phyloP scores from a whole-genome alignment of 92 coral and sea anemone genomes.

The Phenganax subtilis region DNA sequence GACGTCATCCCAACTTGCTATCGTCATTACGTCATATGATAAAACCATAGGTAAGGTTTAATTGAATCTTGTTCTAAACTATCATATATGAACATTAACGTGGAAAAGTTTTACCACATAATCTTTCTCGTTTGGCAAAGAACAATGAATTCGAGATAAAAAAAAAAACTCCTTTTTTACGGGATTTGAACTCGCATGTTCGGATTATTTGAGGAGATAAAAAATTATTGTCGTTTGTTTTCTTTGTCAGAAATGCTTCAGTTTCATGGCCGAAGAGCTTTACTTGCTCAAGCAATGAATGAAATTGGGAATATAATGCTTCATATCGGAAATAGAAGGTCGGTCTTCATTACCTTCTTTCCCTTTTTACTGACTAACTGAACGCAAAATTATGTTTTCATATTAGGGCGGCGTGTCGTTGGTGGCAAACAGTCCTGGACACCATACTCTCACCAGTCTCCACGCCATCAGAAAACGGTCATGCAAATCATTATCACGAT shows the following conservation, averaged over 20 bases:
- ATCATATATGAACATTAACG: background rate
- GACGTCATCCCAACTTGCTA: conserved; percentile 81
- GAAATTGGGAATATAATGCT: conserved; percentile 94
- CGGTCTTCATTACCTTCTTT: background rate
- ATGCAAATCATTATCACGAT: conserved; percentile 39
- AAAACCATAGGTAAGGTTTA: conserved; percentile 77
- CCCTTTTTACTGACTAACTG: background rate
- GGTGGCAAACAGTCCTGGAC: conserved; percentile 98
- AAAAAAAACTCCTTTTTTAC: too few species aligned
- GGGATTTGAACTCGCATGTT: background rate
- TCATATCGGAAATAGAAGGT: conserved; percentile 94
- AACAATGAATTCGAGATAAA: too few species aligned
- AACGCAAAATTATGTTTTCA: too few species aligned
- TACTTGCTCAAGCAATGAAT: conserved; percentile 95
- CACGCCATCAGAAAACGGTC: conserved; percentile 58
- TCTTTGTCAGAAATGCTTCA: conserved; percentile 81
- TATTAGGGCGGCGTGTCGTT: conserved; percentile 71
- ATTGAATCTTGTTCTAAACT: too few species aligned
- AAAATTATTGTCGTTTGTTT: background rate
- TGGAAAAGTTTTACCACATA: background rate
- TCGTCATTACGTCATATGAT: conserved; percentile 84
- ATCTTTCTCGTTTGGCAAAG: background rate
- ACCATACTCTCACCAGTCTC: conserved; percentile 63
- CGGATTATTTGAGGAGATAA: background rate
- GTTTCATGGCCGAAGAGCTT: conserved; percentile 78